phyloP scores from a whole-genome alignment of 1,140 invertebrate species.

The Contarinia nasturtii region DNA sequence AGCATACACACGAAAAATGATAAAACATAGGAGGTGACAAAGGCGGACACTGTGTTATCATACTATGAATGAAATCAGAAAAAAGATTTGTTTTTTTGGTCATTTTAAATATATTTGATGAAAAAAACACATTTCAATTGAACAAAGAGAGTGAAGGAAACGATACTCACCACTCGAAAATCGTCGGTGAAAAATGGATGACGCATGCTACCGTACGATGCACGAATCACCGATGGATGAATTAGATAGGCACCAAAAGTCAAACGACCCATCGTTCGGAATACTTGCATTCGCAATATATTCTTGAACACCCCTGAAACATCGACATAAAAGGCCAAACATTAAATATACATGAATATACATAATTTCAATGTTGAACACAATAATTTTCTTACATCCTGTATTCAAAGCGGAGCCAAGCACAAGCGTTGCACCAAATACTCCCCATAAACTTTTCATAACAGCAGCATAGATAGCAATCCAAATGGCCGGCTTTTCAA shows the following conservation, averaged over 20 bases:
- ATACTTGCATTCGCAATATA: constrained; percentile 9
- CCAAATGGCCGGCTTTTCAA: constrained; percentile 15
- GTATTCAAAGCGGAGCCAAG: constrained; percentile 13
- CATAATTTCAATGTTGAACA: no score
- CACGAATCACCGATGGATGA: constrained; percentile 13
- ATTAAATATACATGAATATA: not conserved
- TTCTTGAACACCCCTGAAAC: constrained; percentile 12
- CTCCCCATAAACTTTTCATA: constrained; percentile 16
- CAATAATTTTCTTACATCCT: constrained; percentile 17
- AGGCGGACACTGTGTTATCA: no score
- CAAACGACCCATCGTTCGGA: constrained; percentile 13
- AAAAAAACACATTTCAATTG: no score
- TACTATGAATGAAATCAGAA: no score
- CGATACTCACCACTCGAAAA: constrained; percentile 12
- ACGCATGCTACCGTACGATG: constrained; percentile 10
- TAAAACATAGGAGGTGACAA: no score
- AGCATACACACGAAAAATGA: no score
- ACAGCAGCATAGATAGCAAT: constrained; percentile 15
- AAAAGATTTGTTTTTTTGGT: no score
- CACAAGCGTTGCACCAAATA: constrained; percentile 12
- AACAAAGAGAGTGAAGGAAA: not conserved
- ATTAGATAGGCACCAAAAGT: constrained; percentile 18
- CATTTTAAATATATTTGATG: no score
- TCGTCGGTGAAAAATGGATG: constrained; percentile 15
- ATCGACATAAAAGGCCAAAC: not conserved